phyloP scores from a whole-genome alignment of 2,113 vertebrate species.

The Cryptomyrus ogoouensis region DNA sequence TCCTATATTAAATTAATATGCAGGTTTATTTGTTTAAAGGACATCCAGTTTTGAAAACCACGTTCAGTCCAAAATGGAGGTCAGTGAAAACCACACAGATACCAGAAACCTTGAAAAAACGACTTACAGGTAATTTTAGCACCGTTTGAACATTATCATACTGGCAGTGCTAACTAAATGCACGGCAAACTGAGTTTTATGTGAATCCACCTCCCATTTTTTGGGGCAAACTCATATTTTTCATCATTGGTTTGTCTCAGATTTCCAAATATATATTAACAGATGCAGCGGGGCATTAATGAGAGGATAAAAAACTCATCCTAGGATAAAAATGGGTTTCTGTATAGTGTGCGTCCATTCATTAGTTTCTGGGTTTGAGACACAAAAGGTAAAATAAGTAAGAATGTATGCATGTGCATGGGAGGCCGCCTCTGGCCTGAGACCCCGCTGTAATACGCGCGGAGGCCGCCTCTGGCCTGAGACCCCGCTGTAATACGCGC shows the following conservation, averaged over 20 bases:
- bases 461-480: not conserved
- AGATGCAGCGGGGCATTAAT: not conserved
- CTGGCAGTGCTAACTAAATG: not conserved
- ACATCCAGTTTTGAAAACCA: not conserved
- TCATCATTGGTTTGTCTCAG: not conserved
- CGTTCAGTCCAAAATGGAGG: not conserved
- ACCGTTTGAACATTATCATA: not conserved
- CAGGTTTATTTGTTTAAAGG: not conserved
- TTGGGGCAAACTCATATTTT: not conserved
- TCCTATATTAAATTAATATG: not conserved
- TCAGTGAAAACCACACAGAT: not conserved
- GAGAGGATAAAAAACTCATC: not conserved
- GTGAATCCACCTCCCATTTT: not conserved
- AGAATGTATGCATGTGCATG: not conserved
- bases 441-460: not conserved
- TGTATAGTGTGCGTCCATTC: not conserved
- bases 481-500: not conserved
- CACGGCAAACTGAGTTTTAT: not conserved
- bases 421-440: not conserved
- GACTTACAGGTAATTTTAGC: not conserved
- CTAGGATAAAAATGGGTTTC: not conserved
- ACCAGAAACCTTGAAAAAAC: not conserved
- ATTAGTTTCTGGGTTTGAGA: not conserved
- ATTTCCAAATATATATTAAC: slow-evolving; percentile 9
- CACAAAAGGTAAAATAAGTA: not conserved